phyloP scores from a whole-genome alignment of 2,888 invertebrate species.

The Synergus umbraculus region DNA sequence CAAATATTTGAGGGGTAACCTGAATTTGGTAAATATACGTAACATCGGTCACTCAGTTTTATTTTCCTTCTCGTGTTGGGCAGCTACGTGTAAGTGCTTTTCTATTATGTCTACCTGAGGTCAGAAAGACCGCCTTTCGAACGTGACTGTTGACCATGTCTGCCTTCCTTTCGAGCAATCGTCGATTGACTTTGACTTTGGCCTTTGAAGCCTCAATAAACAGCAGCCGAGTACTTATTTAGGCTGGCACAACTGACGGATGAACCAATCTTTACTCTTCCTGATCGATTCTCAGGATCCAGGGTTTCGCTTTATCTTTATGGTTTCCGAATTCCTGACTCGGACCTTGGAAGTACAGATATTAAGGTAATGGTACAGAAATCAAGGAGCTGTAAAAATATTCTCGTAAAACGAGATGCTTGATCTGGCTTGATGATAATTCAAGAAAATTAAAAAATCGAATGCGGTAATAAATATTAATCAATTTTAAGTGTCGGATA shows the following conservation, averaged over 20 bases:
- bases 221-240: conserved; percentile 54
- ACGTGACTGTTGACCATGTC: conserved; percentile 54
- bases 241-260: conserved; percentile 19
- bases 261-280: conserved; percentile 36
- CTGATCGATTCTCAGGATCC: conserved; percentile 32
- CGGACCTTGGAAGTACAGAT: not conserved
- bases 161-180: conserved; percentile 47
- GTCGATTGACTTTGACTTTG: conserved; percentile 46
- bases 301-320: conserved; percentile 1
- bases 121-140: conserved; percentile 47
- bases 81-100: conserved; percentile 36
- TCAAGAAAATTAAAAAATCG: not conserved
- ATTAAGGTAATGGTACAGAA: not conserved
- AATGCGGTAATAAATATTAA: not conserved
- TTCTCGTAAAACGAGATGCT: not conserved
- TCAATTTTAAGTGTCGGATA: not conserved
- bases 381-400: not conserved
- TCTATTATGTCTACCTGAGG: conserved; percentile 48
- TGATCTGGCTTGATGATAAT: no score
- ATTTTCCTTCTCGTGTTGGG: conserved; percentile 48
- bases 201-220: conserved; percentile 57
- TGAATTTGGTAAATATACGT: conserved; percentile 66
- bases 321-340: not conserved
- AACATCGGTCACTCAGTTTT: conserved; percentile 56
- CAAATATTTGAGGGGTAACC: conserved; percentile 73